Base-by-base conservation (phyloP, 2,888 invertebrate species). In the Rhyacophila evoluta region DNA sequence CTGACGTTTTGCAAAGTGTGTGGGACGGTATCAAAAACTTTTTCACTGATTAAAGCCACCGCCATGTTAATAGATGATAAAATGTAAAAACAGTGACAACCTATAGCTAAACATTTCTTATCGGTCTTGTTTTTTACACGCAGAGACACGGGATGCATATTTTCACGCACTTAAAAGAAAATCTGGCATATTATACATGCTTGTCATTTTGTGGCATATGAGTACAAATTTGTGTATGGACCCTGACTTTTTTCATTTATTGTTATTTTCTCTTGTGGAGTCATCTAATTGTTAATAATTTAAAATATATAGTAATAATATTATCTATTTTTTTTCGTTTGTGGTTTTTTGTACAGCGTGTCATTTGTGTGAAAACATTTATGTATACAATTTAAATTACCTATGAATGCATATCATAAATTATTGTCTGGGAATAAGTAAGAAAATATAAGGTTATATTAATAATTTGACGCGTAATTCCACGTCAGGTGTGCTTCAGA, bases 1-100 rank as follows among this genome's bases (percentile, higher is more conserved):
- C 72, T 80, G 80, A 80, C 80, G 78, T 80, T 80, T 80, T 78
- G 78, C 77, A 39, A 72, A 75, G 41, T 75, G 71, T 78, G 74
- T 55, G n/a, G 39, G n/a, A 39, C 12, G 39, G 12, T 1, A 15
- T 12, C 55, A 8, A 55, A 55, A 55, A 55, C 55, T 55, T 55
- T 55, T 55, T 55, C 25, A 8, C 25, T 55, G 8, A 55, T 55
- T 1, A 55, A 25, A 55, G 4, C 29, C 29, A 6, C 6, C 29
- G 29, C 55, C 55, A 19, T 55, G 10, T 55, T 55, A 19, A 1
- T n/a, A n/a, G 10, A 19, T 8, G 10, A 4, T 55, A 55, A 25
- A 19, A 6, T 25, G 10, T 1, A 8, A 55, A 55, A 1, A 2
- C 10, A 10, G 8, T 1, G 55, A 19, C 2, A 19, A 8, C 10